phyloP scores from a whole-genome alignment of 2,797 vertebrate genomes.

The Brachymystax lenok region DNA sequence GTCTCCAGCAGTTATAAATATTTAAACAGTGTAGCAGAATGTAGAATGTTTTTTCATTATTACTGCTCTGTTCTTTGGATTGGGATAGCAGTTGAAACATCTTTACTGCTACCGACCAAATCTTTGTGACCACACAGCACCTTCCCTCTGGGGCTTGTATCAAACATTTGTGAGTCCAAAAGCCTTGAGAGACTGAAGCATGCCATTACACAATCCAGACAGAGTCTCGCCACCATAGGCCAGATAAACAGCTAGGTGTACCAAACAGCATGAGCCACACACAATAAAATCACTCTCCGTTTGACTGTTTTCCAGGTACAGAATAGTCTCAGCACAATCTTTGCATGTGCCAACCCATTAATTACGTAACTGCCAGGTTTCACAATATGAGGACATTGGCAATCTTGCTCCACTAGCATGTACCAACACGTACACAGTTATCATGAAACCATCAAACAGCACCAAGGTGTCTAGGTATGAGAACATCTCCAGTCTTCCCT shows the following conservation, averaged over 20 bases:
- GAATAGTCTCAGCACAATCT: neutral
- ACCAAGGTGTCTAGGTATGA: neutral
- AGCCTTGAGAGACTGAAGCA: neutral
- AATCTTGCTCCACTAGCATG: neutral
- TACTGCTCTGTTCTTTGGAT: neutral
- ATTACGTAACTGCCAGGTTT: neutral
- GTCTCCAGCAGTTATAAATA: slow-evolving; percentile 8
- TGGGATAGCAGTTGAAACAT: neutral
- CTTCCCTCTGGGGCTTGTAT: neutral
- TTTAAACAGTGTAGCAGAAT: neutral
- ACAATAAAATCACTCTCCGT: neutral
- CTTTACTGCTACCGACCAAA: neutral
- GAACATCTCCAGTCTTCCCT: neutral
- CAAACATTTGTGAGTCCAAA: neutral
- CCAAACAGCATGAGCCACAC: neutral
- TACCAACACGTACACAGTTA: neutral
- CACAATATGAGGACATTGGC: neutral
- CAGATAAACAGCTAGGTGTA: neutral
- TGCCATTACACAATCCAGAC: neutral
- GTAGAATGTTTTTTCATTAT: neutral
- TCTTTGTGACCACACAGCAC: neutral
- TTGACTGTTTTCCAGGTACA: neutral
- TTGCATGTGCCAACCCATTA: neutral
- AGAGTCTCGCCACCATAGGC: neutral
- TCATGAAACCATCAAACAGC: neutral